Evolutionary conservation across 1,140 invertebrate species (phyloP).

Genomic region (Hycleus cichorii): DNA sequence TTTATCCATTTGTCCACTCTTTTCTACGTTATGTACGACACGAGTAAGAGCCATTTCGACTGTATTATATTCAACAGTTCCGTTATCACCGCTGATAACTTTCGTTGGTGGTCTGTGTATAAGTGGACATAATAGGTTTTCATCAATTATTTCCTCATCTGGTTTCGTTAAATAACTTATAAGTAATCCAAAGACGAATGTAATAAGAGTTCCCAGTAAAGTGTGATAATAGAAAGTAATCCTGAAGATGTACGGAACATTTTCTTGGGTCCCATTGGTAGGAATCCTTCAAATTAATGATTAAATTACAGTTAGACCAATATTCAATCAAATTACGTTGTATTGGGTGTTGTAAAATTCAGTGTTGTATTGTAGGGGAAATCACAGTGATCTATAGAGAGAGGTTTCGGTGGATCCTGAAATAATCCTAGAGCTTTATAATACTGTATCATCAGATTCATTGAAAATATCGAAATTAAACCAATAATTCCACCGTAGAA

Average conservation of each 20-base stretch:
- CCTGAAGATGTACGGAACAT: slow-evolving; percentile 24
- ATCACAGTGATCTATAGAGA: slow-evolving; percentile 22
- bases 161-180: slow-evolving; percentile 31
- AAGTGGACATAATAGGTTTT: too few relatives aligned
- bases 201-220: slow-evolving; percentile 24
- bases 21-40: slow-evolving; percentile 10
- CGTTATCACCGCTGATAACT: too few relatives aligned
- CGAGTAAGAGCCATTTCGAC: slow-evolving; percentile 17
- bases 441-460: slow-evolving; percentile 21
- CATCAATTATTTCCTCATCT: too few relatives aligned
- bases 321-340: background rate
- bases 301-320: background rate
- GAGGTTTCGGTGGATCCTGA: slow-evolving; percentile 16
- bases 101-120: too few relatives aligned
- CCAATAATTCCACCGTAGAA: slow-evolving; percentile 20
- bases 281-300: background rate
- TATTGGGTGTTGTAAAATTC: background rate
- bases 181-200: slow-evolving; percentile 27
- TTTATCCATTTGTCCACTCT: background rate
- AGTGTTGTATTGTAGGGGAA: background rate
- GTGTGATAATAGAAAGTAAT: slow-evolving; percentile 37
- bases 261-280: background rate
- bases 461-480: background rate
- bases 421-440: slow-evolving; percentile 23
- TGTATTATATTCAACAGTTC: background rate